Conservation (phyloP, 2,797 vertebrate species). For the Rachycentron canadum region DNA sequence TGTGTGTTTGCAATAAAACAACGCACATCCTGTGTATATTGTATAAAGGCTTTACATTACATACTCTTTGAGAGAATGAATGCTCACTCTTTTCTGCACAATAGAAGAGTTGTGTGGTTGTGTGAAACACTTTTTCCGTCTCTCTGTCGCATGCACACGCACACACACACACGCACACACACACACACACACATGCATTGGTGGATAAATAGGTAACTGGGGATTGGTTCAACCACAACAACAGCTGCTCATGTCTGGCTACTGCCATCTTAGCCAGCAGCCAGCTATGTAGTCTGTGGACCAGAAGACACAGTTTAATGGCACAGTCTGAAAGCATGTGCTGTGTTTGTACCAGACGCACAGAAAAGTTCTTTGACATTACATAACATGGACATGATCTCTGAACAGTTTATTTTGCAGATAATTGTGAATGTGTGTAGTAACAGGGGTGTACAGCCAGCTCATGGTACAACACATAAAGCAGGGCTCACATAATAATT, state of each 20-base stretch:
- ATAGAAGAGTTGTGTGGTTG: neutral
- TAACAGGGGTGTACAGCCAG: neutral
- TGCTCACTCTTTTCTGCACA: neutral
- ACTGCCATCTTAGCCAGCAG: slow-evolving; percentile 44
- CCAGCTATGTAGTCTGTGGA: slow-evolving; percentile 38
- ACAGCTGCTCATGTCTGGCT: slow-evolving; percentile 67
- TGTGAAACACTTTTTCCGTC: slow-evolving; percentile 1
- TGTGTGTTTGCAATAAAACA: neutral
- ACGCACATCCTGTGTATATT: neutral
- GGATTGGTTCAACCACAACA: slow-evolving; percentile 67
- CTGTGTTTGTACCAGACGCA: slow-evolving; percentile 35
- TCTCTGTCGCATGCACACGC: no score
- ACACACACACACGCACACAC: slow-evolving; percentile 5
- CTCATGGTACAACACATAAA: neutral
- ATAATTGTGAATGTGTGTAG: neutral
- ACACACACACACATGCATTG: slow-evolving; percentile 15
- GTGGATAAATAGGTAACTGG: slow-evolving; percentile 48
- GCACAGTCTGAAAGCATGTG: slow-evolving; percentile 41
- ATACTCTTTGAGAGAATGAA: neutral
- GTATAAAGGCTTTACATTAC: neutral
- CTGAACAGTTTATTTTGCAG: neutral
- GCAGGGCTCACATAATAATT: neutral
- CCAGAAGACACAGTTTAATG: slow-evolving; percentile 50
- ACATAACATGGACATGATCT: neutral
- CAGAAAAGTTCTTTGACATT: slow-evolving; percentile 8